phyloP scores from a whole-genome alignment of 2,888 invertebrate genomes.

The Tuta absoluta region DNA sequence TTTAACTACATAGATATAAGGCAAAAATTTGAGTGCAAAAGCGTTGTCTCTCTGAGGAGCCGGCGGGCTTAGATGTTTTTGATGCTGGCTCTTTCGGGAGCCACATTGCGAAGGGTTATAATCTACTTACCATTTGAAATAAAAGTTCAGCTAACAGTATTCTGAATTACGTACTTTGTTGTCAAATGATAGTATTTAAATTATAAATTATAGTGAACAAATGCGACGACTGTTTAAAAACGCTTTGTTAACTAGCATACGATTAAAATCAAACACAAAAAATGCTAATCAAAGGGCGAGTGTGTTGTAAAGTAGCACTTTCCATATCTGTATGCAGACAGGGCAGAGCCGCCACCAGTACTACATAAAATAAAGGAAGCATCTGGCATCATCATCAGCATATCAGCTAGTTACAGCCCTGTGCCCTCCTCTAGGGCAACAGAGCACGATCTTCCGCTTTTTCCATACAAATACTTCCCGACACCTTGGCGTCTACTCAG shows the following conservation, averaged over 20 bases:
- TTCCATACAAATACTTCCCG: too few species aligned
- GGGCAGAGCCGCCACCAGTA: slow-evolving; percentile 21
- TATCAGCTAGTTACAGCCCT: too few species aligned
- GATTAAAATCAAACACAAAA: slow-evolving; percentile 68
- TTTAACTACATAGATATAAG: too few species aligned
- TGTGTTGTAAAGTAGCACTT: slow-evolving; percentile 61
- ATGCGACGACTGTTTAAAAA: slow-evolving; percentile 38
- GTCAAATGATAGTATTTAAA: slow-evolving; percentile 1
- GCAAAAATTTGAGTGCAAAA: too few species aligned
- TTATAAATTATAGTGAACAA: slow-evolving; percentile 10
- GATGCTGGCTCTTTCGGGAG: too few species aligned
- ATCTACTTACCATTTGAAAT: too few species aligned
- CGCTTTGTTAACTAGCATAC: slow-evolving; percentile 47
- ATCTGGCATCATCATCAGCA: neutral
- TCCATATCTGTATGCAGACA: slow-evolving; percentile 60
- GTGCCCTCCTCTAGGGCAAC: too few species aligned
- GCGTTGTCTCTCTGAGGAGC: too few species aligned
- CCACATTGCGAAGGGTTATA: too few species aligned
- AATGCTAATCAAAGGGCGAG: slow-evolving; percentile 62
- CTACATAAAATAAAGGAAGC: neutral
- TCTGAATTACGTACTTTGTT: neutral
- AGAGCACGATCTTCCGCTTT: too few species aligned
- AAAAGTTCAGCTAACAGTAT: neutral
- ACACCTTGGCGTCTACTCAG: too few species aligned
- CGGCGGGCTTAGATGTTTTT: too few species aligned